Base-by-base conservation (phyloP, 2,888 invertebrate genomes). In the Drosophila stalkeri region DNA sequence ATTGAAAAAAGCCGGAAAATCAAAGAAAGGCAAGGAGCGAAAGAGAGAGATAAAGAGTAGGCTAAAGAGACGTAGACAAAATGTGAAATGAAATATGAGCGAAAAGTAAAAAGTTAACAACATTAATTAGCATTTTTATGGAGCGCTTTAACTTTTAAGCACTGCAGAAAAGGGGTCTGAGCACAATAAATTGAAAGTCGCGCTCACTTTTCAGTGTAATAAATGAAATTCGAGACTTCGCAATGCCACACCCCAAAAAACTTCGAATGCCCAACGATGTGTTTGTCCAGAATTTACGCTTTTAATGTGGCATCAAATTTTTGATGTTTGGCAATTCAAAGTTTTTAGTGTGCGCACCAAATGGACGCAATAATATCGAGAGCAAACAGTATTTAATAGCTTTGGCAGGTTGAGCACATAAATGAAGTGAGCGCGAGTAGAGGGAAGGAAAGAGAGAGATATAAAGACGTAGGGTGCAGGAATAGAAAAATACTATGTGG, bases 111-210 rank as follows among this genome's bases (percentile, higher is more conserved):
- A 90, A 86, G 90, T 86, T 89, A 87, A 90, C 86, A 87, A 86
- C 89, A 90, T 87, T 87, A 87, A 87, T 87, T 87, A 90, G 84
- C 84, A 90, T 86, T 90, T 88, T 90, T 87, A 90, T 90, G 75
- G 67, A 76, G 69, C 83, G 74, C 57, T 82, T 82, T 74, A 82
- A 84, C 82, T 86, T 72, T 66, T 33, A 12, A 43, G 37, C 61
- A 49, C 23, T 39, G 44, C 23, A 23, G 43, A 23, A 54, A 68
- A 51, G 51, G 52, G 73, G 31, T 64, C 49, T 3, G 37, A 35
- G 47, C 49, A 51, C 49, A 61, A 66, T 52, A 46, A 75, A 75
- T 76, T 61, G 61, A 79, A 79, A 66, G 64, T 46, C 56, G 75
- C 31, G 7, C 66, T 61, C 47, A 41, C 55, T 43, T 75, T 75